These are phyloP conservation scores for Pterophyllum scalare DNA, from an alignment of 2,113 vertebrate genomes.

Conservation along the genomic window DNA sequence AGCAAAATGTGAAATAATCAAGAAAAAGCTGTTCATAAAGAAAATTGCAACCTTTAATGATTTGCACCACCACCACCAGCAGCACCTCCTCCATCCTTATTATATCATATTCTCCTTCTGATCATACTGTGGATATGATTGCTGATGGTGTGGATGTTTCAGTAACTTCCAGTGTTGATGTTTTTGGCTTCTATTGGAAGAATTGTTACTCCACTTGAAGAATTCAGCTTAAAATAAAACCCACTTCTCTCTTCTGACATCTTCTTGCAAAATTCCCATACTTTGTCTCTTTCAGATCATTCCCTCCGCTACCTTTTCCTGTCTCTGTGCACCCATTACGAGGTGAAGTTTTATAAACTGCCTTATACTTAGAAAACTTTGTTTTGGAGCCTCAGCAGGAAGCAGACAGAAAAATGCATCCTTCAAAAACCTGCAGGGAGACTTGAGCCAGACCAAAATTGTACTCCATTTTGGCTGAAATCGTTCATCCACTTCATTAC, in stretches of 20 bases:
- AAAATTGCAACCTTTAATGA: not conserved
- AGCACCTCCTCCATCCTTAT: not conserved
- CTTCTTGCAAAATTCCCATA: not conserved
- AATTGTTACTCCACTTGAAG: not conserved
- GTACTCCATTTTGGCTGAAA: conserved; percentile 30
- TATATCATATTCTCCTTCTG: too few relatives aligned
- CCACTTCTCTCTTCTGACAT: not conserved
- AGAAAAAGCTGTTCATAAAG: not conserved
- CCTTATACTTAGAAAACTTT: conserved; percentile 15
- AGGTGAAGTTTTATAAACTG: conserved; percentile 17
- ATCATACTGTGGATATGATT: not conserved
- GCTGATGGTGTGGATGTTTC: not conserved
- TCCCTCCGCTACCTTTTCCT: not conserved
- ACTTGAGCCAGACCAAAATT: conserved; percentile 14
- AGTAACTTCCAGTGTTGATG: not conserved
- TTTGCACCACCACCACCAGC: not conserved
- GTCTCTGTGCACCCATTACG: conserved; percentile 15
- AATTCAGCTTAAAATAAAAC: not conserved
- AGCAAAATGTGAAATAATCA: not conserved
- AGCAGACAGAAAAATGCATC: conserved; percentile 10
- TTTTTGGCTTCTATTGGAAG: not conserved
- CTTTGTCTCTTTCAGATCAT: not conserved
- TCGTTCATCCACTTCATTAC: conserved; percentile 29
- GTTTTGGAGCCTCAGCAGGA: conserved; percentile 43
- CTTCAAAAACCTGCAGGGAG: conserved; percentile 26